phyloP scores from a whole-genome alignment of 2,797 vertebrate species.

The Sebastes elongatus region DNA sequence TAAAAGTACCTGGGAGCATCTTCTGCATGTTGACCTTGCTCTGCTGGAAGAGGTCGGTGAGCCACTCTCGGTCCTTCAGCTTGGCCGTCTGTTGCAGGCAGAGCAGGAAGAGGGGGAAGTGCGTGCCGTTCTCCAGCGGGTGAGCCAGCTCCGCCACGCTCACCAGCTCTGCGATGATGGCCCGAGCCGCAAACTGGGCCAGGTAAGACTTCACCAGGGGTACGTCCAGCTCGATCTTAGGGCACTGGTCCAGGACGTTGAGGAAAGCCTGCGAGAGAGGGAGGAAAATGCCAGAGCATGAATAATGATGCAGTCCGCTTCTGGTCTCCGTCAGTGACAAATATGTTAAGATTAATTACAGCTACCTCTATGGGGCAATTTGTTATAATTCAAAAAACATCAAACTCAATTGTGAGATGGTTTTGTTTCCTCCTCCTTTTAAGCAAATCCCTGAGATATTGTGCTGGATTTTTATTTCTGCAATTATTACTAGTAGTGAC shows the following conservation, averaged over 20 bases:
- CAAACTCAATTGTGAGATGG: not conserved
- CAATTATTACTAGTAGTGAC: not conserved
- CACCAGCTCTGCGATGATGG: constrained; percentile 95
- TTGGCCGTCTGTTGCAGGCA: constrained; percentile 97
- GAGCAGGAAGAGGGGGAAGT: constrained; percentile 98
- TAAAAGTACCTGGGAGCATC: constrained; percentile 93
- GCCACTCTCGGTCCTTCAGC: constrained; percentile 95
- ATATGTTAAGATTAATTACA: not conserved
- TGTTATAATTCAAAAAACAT: not conserved
- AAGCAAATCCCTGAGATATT: not conserved
- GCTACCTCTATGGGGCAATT: not conserved
- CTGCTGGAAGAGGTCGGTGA: constrained; percentile 96
- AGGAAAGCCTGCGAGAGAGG: constrained; percentile 87
- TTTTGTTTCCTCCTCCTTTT: not conserved
- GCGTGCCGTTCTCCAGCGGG: constrained; percentile 96
- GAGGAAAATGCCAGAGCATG: not conserved
- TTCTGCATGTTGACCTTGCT: constrained; percentile 99
- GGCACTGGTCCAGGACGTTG: constrained; percentile 95
- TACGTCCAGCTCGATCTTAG: constrained; percentile 95
- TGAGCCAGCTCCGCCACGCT: constrained; percentile 95
- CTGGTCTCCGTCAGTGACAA: not conserved
- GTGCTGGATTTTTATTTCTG: not conserved
- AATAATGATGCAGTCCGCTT: not conserved
- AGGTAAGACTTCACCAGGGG: constrained; percentile 98
- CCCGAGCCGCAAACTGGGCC: constrained; percentile 96